These are phyloP conservation scores for Anhinga anhinga DNA, from an alignment of 2,113 vertebrate species.

Conservation along the genomic window DNA sequence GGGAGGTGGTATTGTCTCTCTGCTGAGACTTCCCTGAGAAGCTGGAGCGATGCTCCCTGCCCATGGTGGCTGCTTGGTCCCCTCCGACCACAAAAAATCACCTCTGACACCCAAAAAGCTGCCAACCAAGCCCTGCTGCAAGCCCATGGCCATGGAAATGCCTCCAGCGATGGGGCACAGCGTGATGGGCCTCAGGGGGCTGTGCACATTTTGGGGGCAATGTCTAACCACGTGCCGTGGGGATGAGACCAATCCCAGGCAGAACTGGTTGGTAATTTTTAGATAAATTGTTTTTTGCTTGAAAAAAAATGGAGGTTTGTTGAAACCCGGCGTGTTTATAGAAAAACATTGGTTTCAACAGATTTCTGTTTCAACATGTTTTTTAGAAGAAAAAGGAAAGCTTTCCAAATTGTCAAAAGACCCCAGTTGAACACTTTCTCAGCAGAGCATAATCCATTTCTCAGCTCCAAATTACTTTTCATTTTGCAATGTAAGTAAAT, in stretches of 20 bases:
- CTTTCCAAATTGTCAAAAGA: not conserved
- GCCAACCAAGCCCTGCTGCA: not conserved
- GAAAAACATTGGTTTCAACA: not conserved
- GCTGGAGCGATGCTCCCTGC: not conserved
- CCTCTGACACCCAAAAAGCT: not conserved
- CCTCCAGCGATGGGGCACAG: fast-evolving
- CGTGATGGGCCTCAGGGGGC: not conserved
- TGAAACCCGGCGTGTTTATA: not conserved
- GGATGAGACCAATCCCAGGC: not conserved
- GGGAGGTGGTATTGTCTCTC: not conserved
- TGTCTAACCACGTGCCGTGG: fast-evolving
- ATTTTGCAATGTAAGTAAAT: not conserved
- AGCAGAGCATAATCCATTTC: not conserved
- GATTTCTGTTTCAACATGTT: not conserved
- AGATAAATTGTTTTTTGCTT: not conserved
- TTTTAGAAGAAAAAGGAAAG: not conserved
- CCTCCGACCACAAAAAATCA: not conserved
- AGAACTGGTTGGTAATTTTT: not conserved
- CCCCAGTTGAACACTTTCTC: not conserved
- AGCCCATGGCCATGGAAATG: fast-evolving
- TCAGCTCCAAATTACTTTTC: not conserved
- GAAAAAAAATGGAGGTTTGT: not conserved
- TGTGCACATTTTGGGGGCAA: fast-evolving
- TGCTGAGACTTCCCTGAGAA: not conserved
- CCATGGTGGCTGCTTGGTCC: fast-evolving